Evolutionary conservation across 2,113 vertebrate species (phyloP).

Genomic region (Piaya cayana): DNA sequence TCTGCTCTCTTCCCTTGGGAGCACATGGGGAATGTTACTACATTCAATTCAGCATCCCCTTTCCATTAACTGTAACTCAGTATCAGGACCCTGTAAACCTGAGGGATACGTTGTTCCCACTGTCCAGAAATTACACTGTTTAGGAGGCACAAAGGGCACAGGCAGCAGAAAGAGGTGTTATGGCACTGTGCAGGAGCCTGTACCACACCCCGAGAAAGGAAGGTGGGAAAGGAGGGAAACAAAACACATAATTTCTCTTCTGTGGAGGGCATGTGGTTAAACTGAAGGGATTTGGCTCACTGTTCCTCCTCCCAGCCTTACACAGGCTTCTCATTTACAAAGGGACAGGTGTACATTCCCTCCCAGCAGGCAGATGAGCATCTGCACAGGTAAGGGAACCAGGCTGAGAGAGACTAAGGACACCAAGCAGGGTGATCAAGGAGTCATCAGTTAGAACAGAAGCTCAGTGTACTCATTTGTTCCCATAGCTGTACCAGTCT

Average conservation of each 20-base stretch:
- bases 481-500: not conserved
- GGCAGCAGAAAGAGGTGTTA: not conserved
- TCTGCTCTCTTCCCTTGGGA: not conserved
- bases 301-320: not conserved
- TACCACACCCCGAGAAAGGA: not conserved
- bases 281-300: not conserved
- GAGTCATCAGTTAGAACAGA: not conserved
- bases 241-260: not conserved
- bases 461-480: not conserved
- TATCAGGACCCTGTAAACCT: not conserved
- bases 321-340: not conserved
- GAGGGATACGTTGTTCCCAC: not conserved
- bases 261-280: not conserved
- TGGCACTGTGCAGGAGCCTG: not conserved
- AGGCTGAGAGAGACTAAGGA: not conserved
- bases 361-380: not conserved
- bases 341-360: not conserved
- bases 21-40: not conserved
- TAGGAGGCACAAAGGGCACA: not conserved
- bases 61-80: conserved; percentile 31
- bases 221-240: not conserved
- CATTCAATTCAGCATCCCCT: conserved; percentile 5
- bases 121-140: not conserved
- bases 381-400: not conserved
- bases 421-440: not conserved